phyloP scores from a whole-genome alignment of 2,888 invertebrate genomes.

The Muschampia plurimacula region DNA sequence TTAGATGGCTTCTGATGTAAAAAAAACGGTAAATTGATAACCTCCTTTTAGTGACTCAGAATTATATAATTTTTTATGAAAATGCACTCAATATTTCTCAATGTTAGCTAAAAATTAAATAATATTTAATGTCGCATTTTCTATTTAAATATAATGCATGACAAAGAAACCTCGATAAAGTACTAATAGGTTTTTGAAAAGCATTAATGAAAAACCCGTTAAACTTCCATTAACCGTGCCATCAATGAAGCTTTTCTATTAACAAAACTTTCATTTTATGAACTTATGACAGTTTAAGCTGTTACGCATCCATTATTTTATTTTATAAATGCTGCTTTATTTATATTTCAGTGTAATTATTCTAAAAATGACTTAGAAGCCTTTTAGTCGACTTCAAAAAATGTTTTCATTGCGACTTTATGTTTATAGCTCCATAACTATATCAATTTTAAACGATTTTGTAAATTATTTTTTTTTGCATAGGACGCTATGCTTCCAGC shows the following conservation, averaged over 20 bases:
- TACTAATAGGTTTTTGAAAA: not conserved
- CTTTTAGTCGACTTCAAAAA: too few species aligned
- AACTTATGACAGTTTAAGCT: conserved; percentile 10
- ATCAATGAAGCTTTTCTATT: conserved; percentile 9
- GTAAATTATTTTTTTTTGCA: too few species aligned
- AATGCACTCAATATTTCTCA: not conserved
- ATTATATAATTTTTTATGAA: not conserved
- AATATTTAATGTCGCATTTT: not conserved
- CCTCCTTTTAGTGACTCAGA: not conserved
- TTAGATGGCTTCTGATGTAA: too few species aligned
- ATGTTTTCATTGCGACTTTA: too few species aligned
- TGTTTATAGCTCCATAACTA: too few species aligned
- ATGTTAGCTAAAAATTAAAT: not conserved
- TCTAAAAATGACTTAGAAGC: too few species aligned
- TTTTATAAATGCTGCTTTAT: conserved; percentile 16
- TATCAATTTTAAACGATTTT: too few species aligned
- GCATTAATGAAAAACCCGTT: not conserved
- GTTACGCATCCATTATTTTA: conserved; percentile 16
- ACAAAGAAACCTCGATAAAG: not conserved
- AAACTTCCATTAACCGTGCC: conserved; percentile 5
- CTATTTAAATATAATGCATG: not conserved
- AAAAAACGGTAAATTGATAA: not conserved
- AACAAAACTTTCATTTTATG: conserved; percentile 10
- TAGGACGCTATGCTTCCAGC: too few species aligned
- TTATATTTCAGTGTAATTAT: too few species aligned